phyloP scores from a whole-genome alignment of 2,113 vertebrate species.

The Clarias macrocephalus region DNA sequence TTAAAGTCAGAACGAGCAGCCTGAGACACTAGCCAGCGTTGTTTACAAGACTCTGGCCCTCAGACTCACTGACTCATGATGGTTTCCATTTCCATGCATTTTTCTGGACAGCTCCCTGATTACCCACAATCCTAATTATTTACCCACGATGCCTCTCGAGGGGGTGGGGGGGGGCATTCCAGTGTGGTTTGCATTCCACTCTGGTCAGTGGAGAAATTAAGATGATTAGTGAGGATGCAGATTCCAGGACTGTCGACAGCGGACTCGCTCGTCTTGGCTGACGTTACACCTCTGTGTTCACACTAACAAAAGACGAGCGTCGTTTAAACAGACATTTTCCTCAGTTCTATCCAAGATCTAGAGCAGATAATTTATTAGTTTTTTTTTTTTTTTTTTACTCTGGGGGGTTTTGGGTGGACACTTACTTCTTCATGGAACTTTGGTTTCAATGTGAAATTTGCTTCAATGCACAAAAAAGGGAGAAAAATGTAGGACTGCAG shows the following conservation, averaged over 20 bases:
- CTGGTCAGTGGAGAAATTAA: not conserved
- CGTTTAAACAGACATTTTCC: not conserved
- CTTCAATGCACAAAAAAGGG: not conserved
- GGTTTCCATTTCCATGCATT: conserved; percentile 13
- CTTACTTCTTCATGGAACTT: not conserved
- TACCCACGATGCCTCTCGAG: conserved; percentile 50
- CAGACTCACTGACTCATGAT: not conserved
- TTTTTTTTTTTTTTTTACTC: too few relatives aligned
- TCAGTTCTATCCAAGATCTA: not conserved
- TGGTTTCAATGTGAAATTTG: not conserved
- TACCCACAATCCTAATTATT: conserved; percentile 61
- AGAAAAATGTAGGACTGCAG: not conserved
- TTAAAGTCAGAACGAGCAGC: not conserved
- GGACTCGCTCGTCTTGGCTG: not conserved
- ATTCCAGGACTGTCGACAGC: not conserved
- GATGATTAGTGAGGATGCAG: not conserved
- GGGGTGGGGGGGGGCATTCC: conserved; percentile 41
- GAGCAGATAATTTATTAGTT: not conserved
- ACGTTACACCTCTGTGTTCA: not conserved
- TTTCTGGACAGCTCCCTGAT: conserved; percentile 31
- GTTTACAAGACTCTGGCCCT: conserved; percentile 24
- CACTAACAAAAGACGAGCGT: not conserved
- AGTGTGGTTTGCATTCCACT: conserved; percentile 52
- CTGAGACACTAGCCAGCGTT: conserved; percentile 17
- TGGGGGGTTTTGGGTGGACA: not conserved